A percentile compares a stretch with the other conserved stretches of the same genome.
phyloP scores from a whole-genome alignment of 2,797 vertebrate species.

The Knipowitschia caucasica region DNA sequence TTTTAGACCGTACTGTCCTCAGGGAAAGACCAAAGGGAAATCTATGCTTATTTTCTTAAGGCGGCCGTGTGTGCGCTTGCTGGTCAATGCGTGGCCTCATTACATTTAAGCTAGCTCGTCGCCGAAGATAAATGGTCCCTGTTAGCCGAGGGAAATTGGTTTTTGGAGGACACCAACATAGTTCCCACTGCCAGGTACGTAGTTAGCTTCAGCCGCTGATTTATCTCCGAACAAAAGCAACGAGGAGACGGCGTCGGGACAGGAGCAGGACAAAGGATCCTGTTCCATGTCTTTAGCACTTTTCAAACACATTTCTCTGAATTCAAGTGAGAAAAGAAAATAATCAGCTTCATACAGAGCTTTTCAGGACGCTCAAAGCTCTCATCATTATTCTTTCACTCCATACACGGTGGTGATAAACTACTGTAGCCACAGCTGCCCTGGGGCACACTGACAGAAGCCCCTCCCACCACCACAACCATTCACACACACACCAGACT shows the following conservation, averaged over 20 bases:
- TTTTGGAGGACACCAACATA: conserved; percentile 27
- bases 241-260: neutral
- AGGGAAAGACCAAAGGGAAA: conserved; percentile 1
- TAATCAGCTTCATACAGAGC: too few species aligned
- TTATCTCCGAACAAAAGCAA: conserved; percentile 16
- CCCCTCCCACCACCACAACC: too few species aligned
- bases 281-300: neutral
- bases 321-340: neutral
- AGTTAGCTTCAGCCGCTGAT: conserved; percentile 23
- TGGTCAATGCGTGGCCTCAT: conserved; percentile 14
- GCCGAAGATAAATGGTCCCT: conserved; percentile 37
- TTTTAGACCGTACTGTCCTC: too few species aligned
- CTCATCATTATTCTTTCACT: too few species aligned
- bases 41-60: conserved; percentile 4
- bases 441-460: too few species aligned
- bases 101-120: conserved; percentile 19
- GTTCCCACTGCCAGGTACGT: conserved; percentile 18
- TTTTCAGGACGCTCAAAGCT: too few species aligned
- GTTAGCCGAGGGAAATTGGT: conserved; percentile 35
- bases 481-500: too few species aligned
- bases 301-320: neutral
- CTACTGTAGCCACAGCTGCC: too few species aligned
- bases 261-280: neutral
- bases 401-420: too few species aligned
- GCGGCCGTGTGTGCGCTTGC: neutral